A percentile compares a stretch with the other conserved stretches of the same genome.
Evolutionary conservation across 2,113 vertebrate genomes (phyloP).

Genomic region (Pimephales promelas): DNA sequence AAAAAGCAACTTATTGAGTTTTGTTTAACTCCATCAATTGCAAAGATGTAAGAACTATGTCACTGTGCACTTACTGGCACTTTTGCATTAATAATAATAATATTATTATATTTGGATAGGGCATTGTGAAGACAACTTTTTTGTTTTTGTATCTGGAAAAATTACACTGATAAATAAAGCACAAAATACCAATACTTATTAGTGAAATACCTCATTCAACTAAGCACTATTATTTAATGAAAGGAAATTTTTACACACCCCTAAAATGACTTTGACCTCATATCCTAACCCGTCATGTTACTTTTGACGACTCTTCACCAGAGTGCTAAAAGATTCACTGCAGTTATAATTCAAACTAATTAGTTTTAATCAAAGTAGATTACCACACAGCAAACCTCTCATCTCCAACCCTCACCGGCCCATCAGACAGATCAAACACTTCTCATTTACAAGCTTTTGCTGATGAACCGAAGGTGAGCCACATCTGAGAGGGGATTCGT

Average conservation of each 20-base stretch:
- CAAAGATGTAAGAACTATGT: background rate
- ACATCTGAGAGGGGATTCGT: background rate
- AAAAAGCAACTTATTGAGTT: background rate
- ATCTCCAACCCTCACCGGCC: background rate
- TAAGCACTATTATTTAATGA: too few relatives aligned
- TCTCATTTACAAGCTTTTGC: constrained; percentile 25
- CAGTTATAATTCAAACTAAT: constrained; percentile 25
- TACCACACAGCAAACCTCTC: constrained; percentile 9
- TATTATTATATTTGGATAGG: too few relatives aligned
- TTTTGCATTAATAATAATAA: background rate
- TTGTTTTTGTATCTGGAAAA: too few relatives aligned
- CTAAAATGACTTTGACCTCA: constrained; percentile 3
- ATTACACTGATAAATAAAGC: too few relatives aligned
- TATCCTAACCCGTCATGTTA: background rate
- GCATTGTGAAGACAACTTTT: background rate
- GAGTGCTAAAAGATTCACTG: constrained; percentile 3
- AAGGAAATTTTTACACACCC: too few relatives aligned
- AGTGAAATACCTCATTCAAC: too few relatives aligned
- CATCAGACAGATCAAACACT: constrained; percentile 28
- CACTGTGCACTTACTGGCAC: background rate
- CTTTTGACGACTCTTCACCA: background rate
- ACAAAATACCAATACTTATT: too few relatives aligned
- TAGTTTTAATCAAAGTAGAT: constrained; percentile 35
- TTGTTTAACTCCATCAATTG: background rate
- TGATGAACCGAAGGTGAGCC: constrained; percentile 19